Conservation (phyloP, 2,797 vertebrate genomes). For the Heliangelus exortis region DNA sequence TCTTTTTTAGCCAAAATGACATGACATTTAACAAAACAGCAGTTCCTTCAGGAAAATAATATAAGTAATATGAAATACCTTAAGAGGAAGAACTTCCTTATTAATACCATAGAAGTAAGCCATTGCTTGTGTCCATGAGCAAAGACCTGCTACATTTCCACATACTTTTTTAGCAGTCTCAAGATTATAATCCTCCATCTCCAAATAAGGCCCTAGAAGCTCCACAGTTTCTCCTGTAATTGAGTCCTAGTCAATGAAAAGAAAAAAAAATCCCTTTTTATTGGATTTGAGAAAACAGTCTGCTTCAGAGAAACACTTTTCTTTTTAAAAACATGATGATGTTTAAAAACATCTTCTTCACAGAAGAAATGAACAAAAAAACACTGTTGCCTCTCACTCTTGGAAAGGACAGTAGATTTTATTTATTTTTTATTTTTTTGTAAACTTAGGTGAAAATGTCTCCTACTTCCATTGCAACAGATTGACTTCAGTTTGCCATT, state of each 20-base stretch:
- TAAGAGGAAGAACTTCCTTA: slow-evolving; percentile 88
- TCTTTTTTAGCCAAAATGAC: neutral
- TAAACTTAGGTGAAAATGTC: neutral
- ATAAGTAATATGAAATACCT: slow-evolving; percentile 69
- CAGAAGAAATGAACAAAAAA: neutral
- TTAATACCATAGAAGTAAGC: slow-evolving; percentile 87
- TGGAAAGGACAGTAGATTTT: neutral
- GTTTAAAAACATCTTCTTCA: too few species aligned
- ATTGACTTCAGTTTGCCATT: neutral
- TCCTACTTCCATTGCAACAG: neutral
- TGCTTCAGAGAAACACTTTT: neutral
- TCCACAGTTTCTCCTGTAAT: slow-evolving; percentile 89
- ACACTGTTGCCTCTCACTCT: neutral
- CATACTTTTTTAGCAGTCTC: slow-evolving; percentile 87
- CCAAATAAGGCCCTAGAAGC: slow-evolving; percentile 83
- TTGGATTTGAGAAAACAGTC: neutral
- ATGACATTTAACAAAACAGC: rapidly evolving
- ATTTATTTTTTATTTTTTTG: neutral
- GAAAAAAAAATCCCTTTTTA: neutral
- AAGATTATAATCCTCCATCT: slow-evolving; percentile 88
- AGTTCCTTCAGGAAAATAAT: neutral
- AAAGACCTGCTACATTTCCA: slow-evolving; percentile 88
- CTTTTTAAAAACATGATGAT: neutral
- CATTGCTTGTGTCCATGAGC: slow-evolving; percentile 90
- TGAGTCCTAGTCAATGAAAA: slow-evolving; percentile 77